phyloP scores from a whole-genome alignment of 2,113 vertebrate species.

The Dunckerocampus dactyliophorus region DNA sequence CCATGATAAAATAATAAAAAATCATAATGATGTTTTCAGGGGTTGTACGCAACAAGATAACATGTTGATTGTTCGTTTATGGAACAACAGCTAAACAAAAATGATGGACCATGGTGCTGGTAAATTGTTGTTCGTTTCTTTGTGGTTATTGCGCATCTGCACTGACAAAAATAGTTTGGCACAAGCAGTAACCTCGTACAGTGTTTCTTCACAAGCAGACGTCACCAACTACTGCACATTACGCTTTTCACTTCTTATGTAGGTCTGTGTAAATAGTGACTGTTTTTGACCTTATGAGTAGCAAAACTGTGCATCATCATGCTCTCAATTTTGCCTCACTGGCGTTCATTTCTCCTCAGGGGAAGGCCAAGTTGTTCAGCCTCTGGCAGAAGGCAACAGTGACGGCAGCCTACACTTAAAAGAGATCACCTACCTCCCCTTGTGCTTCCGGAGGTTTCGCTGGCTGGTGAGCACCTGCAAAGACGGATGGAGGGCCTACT shows the following conservation, averaged over 20 bases:
- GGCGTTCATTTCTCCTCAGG: conserved; percentile 34
- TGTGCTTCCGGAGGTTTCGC: conserved; percentile 54
- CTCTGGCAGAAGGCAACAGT: conserved; percentile 50
- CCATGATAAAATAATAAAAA: no score
- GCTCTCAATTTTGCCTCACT: background rate
- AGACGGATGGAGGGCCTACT: conserved; percentile 74
- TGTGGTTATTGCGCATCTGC: no score
- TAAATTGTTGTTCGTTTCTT: no score
- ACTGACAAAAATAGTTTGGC: no score
- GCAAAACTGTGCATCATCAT: background rate
- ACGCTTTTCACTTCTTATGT: background rate
- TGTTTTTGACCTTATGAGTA: background rate
- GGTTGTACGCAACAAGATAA: no score
- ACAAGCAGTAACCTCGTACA: no score
- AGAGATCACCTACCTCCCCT: conserved; percentile 46
- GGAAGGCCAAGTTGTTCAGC: conserved; percentile 23
- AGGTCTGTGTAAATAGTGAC: background rate
- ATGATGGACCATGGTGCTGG: no score
- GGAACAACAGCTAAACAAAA: no score
- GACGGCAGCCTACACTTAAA: conserved; percentile 41
- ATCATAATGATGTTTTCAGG: no score
- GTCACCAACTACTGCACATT: no score
- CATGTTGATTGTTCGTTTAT: no score
- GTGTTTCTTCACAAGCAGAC: no score
- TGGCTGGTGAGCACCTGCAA: conserved; percentile 65